Evolutionary conservation across 2,797 vertebrate species (phyloP).

Genomic region (Centropyge bicolor): DNA sequence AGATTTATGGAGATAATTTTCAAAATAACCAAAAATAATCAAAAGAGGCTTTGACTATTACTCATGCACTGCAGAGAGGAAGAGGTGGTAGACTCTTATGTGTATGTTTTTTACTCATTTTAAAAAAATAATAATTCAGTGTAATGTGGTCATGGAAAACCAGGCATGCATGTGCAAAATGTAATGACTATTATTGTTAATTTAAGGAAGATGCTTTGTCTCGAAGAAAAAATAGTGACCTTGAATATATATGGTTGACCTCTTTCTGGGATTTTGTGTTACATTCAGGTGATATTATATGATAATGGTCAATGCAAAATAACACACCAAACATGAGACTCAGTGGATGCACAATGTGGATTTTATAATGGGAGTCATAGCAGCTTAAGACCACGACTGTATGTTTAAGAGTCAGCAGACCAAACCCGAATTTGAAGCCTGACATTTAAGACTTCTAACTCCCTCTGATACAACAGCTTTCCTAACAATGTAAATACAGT

Average conservation of each 20-base stretch:
- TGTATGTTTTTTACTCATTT: not conserved
- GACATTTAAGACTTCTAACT: constrained; percentile 15
- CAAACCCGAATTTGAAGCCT: constrained; percentile 21
- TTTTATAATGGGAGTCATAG: not conserved
- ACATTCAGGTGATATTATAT: not conserved
- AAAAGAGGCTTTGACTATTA: constrained; percentile 10
- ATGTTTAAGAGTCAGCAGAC: constrained; percentile 10
- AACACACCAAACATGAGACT: not conserved
- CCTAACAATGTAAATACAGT: constrained; percentile 43
- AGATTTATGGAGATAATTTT: constrained; percentile 29
- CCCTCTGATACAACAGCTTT: constrained; percentile 26
- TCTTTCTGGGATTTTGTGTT: not conserved
- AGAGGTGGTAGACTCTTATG: not conserved
- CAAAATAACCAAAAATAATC: constrained; percentile 13
- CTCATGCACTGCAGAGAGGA: not conserved
- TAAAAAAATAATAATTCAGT: not conserved
- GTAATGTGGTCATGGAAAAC: constrained; percentile 5
- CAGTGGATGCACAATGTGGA: not conserved
- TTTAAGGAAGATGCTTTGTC: not conserved
- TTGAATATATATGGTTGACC: not conserved
- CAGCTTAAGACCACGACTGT: not conserved
- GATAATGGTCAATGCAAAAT: not conserved
- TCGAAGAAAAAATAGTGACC: not conserved
- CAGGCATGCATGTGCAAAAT: constrained; percentile 4
- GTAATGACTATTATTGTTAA: not conserved